Evolutionary conservation across 2,888 invertebrate species (phyloP), one percentile per base, ranked within the genome.

Genomic region (Dynastes grantii): DNA sequence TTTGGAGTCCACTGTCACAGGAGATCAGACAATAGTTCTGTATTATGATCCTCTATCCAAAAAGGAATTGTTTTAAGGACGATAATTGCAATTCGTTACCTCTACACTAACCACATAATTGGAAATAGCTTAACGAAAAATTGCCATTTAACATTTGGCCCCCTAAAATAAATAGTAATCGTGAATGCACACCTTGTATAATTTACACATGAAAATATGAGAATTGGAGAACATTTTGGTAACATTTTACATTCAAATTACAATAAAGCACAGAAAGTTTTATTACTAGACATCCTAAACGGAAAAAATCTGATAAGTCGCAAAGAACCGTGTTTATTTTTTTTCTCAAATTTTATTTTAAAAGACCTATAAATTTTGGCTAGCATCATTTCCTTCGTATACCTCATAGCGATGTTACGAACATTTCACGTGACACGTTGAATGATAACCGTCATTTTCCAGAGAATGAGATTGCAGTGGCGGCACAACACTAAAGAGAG

Each of bases 391-490:
- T 77, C 77, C 77, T 61, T 16, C 49, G 71, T 71, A 49, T 71
- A 77, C 63, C 71, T 63, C 71, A 71, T 71, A 37, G 71, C 71
- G 65, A 55, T 63, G 75, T 71, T 67, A 67, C 73, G 22, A 55
- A 37, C 79, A 71, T 77, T 79, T 79, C 55, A 65, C 73, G 64
- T 79, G 79, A 77, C 79, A 77, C 67, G 55, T 76, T 79, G 79
- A 79, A 70, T 73, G 79, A 79, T 79, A 73, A 73, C 73, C 76
- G 78, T 76, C 76, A 78, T 78, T 78, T 78, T 76, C 76, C 61
- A 68, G 63, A 22, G 76, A 76, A 78, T 78, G 76, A 78, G 78
- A 78, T 78, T 76, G 71, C 77, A 75, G 73, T 37, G 16, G 58
- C 51, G 63, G 40, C 67, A 58, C 22, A 76, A 67, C 65, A 76